A percentile compares a stretch with the other conserved stretches of the same genome.
Conservation (phyloP, 2,113 vertebrate species). For the Leuciscus idus region DNA sequence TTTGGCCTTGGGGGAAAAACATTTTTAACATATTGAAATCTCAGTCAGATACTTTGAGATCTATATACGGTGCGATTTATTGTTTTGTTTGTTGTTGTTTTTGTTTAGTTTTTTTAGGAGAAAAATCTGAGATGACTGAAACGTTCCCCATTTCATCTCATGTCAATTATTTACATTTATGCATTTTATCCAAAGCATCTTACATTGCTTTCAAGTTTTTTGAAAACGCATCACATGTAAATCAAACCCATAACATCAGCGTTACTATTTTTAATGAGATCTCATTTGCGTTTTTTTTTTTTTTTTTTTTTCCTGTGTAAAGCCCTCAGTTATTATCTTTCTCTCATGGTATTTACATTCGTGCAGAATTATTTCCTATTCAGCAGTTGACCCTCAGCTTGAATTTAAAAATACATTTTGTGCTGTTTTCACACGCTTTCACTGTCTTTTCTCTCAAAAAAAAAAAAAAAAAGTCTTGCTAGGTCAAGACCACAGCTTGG, state of each 20-base stretch:
- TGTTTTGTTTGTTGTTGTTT: too few species aligned
- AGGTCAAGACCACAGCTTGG: slow-evolving; percentile 60
- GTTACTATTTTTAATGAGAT: not conserved
- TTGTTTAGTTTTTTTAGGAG: not conserved
- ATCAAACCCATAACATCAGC: not conserved
- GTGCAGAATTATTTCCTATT: not conserved
- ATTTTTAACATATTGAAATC: not conserved
- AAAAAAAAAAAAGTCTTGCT: slow-evolving; percentile 49
- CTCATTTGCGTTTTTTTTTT: not conserved
- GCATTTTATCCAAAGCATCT: not conserved
- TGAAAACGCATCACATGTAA: not conserved
- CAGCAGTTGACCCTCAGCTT: slow-evolving; percentile 28
- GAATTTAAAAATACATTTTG: slow-evolving; percentile 17
- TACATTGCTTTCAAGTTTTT: not conserved
- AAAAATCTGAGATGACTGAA: not conserved
- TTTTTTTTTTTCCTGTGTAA: not conserved
- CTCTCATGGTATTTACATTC: not conserved
- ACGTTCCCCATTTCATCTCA: not conserved
- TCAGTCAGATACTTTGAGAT: not conserved
- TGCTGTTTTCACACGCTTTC: slow-evolving; percentile 6
- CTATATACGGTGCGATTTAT: not conserved
- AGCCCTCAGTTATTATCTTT: not conserved
- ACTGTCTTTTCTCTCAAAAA: slow-evolving; percentile 30
- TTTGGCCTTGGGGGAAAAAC: not conserved
- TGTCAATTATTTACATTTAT: not conserved